These are phyloP conservation scores for Bombus pyrosoma DNA, from an alignment of 1,140 invertebrate genomes.

Conservation along the genomic window DNA sequence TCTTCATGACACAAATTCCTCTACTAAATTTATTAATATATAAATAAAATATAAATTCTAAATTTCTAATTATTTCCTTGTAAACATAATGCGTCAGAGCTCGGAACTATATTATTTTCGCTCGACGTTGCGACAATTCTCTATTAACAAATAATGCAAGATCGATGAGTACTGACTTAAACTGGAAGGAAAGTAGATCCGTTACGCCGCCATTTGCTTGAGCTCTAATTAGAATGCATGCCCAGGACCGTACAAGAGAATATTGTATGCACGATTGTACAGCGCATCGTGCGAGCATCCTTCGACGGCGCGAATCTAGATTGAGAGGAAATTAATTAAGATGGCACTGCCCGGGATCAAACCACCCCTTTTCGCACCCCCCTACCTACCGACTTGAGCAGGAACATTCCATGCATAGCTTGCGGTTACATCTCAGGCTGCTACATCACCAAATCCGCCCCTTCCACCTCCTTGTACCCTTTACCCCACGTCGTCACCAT, in stretches of 20 bases:
- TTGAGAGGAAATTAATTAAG: conserved; percentile 69
- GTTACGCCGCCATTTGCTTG: not conserved
- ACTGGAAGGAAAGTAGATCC: not conserved
- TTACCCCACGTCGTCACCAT: conserved; percentile 51
- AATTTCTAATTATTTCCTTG: too few species aligned
- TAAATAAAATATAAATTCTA: too few species aligned
- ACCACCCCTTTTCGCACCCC: conserved; percentile 63
- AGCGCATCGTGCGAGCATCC: conserved; percentile 35
- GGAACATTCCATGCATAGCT: conserved; percentile 70
- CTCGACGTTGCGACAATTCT: too few species aligned
- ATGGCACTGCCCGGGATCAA: conserved; percentile 61
- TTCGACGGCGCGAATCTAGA: conserved; percentile 41
- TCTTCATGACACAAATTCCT: too few species aligned
- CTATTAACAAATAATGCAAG: not conserved
- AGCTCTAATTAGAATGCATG: conserved; percentile 12
- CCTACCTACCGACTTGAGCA: conserved; percentile 43
- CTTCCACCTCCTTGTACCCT: conserved; percentile 59
- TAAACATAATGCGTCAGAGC: too few species aligned
- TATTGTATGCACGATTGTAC: conserved; percentile 19
- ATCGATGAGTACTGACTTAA: not conserved
- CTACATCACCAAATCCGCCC: conserved; percentile 68
- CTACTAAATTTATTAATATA: too few species aligned
- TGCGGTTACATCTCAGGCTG: conserved; percentile 64
- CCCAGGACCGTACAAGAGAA: not conserved
- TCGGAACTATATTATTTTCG: too few species aligned